phyloP scores from a whole-genome alignment of 1,140 invertebrate species.

The Bombus difficillimus region DNA sequence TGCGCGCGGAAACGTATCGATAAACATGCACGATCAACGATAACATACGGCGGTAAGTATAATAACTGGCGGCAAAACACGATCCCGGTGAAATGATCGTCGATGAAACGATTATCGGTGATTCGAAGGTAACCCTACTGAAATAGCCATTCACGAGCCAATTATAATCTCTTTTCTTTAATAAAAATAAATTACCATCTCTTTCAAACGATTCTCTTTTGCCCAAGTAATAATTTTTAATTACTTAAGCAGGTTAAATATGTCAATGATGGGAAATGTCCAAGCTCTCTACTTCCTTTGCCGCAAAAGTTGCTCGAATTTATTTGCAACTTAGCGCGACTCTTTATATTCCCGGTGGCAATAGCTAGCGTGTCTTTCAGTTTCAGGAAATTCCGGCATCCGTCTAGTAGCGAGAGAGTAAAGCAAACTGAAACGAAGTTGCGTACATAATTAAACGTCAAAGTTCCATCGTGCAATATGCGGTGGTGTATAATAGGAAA shows the following conservation, averaged over 20 bases:
- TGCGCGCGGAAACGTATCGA: no score
- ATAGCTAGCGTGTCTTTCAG: slow-evolving; percentile 11
- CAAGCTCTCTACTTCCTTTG: neutral
- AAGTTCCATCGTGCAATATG: slow-evolving; percentile 69
- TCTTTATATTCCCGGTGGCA: neutral
- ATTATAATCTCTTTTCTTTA: no score
- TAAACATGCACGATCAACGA: no score
- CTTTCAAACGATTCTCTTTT: neutral
- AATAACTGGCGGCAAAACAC: no score
- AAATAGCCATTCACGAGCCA: no score
- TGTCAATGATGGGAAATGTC: neutral
- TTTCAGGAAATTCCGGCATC: slow-evolving; percentile 24
- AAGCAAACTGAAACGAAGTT: slow-evolving; percentile 74
- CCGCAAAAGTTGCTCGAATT: neutral
- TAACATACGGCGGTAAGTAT: no score
- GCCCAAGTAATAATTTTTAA: neutral
- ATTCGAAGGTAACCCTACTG: no score
- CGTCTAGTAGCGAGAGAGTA: slow-evolving; percentile 51
- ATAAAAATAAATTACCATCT: no score
- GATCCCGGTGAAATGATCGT: no score
- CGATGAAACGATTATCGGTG: no score
- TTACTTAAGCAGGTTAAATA: neutral
- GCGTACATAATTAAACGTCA: slow-evolving; percentile 79
- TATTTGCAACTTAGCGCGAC: neutral
- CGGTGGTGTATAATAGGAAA: slow-evolving; percentile 59